These are phyloP conservation scores for Lordiphosa andalusiaca DNA, from an alignment of 2,888 invertebrate genomes.

Conservation along the genomic window DNA sequence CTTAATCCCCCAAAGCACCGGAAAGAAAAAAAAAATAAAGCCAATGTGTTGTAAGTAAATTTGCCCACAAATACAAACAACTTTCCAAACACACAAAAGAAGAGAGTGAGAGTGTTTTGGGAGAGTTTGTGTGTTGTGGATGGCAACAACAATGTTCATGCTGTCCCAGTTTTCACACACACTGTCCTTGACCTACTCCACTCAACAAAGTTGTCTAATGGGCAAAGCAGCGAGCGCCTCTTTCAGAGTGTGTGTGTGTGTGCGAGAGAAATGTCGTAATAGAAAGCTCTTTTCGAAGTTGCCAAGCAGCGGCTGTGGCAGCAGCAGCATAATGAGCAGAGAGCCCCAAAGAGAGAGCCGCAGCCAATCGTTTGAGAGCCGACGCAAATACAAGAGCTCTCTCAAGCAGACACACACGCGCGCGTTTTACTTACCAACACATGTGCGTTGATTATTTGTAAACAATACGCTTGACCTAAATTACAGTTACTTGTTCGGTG, in stretches of 20 bases:
- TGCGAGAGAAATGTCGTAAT: constrained; percentile 66
- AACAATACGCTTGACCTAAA: constrained; percentile 81
- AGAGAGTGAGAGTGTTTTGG: constrained; percentile 25
- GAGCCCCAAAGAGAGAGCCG: constrained; percentile 7
- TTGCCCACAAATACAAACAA: constrained; percentile 33
- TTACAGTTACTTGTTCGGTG: constrained; percentile 71
- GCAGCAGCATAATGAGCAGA: constrained; percentile 47
- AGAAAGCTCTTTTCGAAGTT: constrained; percentile 68
- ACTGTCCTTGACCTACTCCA: constrained; percentile 81
- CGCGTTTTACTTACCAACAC: constrained; percentile 23
- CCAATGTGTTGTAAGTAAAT: constrained; percentile 30
- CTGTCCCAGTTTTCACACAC: constrained; percentile 78
- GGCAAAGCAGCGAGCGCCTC: constrained; percentile 33
- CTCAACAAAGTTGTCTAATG: constrained; percentile 73
- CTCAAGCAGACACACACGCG: constrained; percentile 18
- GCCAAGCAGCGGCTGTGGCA: constrained; percentile 41
- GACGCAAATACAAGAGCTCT: constrained; percentile 11
- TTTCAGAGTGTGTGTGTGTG: constrained; percentile 31
- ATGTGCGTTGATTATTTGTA: constrained; percentile 76
- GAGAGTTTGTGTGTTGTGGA: constrained; percentile 41
- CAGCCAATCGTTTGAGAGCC: constrained; percentile 32
- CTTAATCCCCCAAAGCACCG: constrained; percentile 39
- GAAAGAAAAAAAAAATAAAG: constrained; percentile 31
- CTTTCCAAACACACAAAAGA: constrained; percentile 29
- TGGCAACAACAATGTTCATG: constrained; percentile 66